A percentile compares a stretch with the other conserved stretches of the same genome.
Conservation (phyloP, 2,888 invertebrate genomes). For the Trachelus iudaicus region DNA sequence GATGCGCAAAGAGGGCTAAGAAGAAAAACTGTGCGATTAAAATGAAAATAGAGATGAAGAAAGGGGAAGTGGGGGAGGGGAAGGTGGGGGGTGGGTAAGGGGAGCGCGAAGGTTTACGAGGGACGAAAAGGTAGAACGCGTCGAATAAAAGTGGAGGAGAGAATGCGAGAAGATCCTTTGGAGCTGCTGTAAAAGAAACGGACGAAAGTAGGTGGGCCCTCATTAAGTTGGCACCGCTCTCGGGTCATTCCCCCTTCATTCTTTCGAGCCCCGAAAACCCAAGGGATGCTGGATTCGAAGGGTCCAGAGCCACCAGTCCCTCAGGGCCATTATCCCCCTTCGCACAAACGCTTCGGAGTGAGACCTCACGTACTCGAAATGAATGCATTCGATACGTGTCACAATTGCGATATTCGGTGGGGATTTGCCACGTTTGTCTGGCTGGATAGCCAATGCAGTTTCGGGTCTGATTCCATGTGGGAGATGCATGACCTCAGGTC, state of each 20-base stretch:
- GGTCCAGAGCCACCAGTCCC: conserved; percentile 36
- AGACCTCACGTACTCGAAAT: conserved; percentile 54
- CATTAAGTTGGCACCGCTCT: conserved; percentile 56
- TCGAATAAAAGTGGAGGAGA: too few species aligned
- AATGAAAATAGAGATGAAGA: too few species aligned
- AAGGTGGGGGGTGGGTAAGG: too few species aligned
- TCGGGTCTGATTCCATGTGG: too few species aligned
- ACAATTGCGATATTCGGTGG: conserved; percentile 32
- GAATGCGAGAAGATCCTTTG: conserved; percentile 22
- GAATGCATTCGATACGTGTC: conserved; percentile 57
- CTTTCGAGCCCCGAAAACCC: conserved; percentile 35
- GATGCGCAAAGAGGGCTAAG: too few species aligned
- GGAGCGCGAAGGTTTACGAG: too few species aligned
- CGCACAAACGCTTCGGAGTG: conserved; percentile 37
- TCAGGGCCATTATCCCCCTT: conserved; percentile 38
- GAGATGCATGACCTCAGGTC: too few species aligned
- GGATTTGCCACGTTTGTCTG: background rate
- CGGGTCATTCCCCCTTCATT: conserved; percentile 46
- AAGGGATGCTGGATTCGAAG: conserved; percentile 37
- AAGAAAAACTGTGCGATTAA: too few species aligned
- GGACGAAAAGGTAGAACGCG: too few species aligned
- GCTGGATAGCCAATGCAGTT: too few species aligned
- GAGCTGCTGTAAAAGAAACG: conserved; percentile 46
- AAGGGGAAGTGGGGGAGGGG: too few species aligned
- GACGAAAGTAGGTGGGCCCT: conserved; percentile 51